A percentile compares a stretch with the other conserved stretches of the same genome.
Evolutionary conservation across 2,113 vertebrate species (phyloP).

Genomic region (Zapornia atra): DNA sequence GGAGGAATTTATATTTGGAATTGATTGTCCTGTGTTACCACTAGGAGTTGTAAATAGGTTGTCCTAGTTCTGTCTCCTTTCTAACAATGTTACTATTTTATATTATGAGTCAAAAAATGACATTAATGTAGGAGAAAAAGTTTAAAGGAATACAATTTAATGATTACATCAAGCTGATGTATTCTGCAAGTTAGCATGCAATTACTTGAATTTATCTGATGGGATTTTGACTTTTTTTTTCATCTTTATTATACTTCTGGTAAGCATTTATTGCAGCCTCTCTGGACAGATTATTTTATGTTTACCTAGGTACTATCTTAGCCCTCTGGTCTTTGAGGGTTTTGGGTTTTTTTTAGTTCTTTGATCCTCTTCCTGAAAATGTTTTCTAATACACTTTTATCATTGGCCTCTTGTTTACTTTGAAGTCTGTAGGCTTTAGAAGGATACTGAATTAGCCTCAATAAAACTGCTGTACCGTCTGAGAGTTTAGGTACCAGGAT

Average conservation of each 20-base stretch:
- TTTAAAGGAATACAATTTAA: not conserved
- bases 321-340: not conserved
- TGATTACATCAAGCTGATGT: not conserved
- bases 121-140: not conserved
- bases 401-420: not conserved
- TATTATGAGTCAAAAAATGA: not conserved
- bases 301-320: not conserved
- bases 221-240: not conserved
- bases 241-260: not conserved
- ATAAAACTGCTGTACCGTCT: not conserved
- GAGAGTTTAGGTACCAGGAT: not conserved
- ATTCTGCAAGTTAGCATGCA: not conserved
- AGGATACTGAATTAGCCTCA: not conserved
- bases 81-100: not conserved
- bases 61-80: slow-evolving; percentile 21
- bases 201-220: not conserved
- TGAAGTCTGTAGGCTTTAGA: not conserved
- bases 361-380: not conserved
- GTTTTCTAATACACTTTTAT: not conserved
- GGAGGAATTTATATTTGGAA: slow-evolving; percentile 42
- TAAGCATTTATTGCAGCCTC: not conserved
- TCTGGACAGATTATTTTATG: not conserved
- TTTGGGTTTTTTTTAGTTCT: not conserved
- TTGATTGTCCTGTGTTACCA: not conserved
- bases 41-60: not conserved